Percentiles rank a stretch among this genome's conserved stretches.
These are phyloP conservation scores for Delphinus delphis DNA, from an alignment of 2,113 vertebrate genomes.

Conservation along the genomic window DNA sequence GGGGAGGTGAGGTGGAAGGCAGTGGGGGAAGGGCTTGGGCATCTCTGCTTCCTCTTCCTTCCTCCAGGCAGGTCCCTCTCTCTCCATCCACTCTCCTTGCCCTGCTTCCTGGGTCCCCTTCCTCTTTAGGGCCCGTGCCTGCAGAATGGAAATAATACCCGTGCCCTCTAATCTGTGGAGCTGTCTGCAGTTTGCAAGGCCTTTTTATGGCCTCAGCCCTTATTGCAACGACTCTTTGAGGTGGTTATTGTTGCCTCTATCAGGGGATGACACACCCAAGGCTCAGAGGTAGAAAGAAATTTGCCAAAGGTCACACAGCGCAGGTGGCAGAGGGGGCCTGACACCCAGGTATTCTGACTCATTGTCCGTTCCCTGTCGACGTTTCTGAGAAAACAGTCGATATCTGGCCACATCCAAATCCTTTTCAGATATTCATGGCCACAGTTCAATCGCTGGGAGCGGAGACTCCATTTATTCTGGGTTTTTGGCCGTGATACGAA, in stretches of 20 bases:
- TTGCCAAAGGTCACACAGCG: background rate
- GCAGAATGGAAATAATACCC: background rate
- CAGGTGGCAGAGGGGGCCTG: background rate
- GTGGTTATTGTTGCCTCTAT: background rate
- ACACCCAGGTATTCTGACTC: background rate
- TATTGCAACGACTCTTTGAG: background rate
- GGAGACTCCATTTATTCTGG: background rate
- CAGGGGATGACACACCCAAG: background rate
- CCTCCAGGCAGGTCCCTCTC: background rate
- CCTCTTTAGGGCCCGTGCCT: background rate
- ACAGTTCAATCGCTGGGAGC: background rate
- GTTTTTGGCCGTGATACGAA: constrained; percentile 17
- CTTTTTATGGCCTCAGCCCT: background rate
- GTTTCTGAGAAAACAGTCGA: background rate
- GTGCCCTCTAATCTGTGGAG: background rate
- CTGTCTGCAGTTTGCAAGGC: background rate
- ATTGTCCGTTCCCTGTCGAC: background rate
- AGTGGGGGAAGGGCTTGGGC: background rate
- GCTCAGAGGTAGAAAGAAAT: background rate
- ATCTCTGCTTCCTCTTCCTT: background rate
- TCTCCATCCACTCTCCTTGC: background rate
- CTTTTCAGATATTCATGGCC: background rate
- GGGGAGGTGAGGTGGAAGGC: background rate
- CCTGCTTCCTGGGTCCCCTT: background rate
- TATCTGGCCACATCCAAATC: background rate